Base-by-base conservation (phyloP, 53 echinoderm and acorn worm genomes). In the Zoroaster sp. region DNA sequence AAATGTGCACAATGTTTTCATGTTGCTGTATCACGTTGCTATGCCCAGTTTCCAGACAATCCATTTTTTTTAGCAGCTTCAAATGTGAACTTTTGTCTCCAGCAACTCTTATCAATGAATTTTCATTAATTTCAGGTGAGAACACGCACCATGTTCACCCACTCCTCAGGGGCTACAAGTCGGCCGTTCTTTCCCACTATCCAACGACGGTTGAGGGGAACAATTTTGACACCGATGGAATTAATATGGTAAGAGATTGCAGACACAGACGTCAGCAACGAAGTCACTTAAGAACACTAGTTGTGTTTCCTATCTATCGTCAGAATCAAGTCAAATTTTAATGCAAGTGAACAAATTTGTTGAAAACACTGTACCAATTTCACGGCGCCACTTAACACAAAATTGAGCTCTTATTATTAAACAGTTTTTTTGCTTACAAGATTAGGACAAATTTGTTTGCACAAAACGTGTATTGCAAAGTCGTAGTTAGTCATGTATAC, bases 101-200 rank as follows among this genome's bases (percentile, higher is more conserved):
- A n/a, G n/a, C n/a, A n/a, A n/a, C n/a, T 47, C 14, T 47, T 81
- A 38, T 75, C 8, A 70, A 10, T 91, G 44, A 17, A 52, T 40
- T 72, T 3, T 87, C 35, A 15, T 69, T 77, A 32, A 38, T 88
- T 90, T 9, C 89, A 96, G 96, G 95, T 46, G 96, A 96, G 77
- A 94, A 93, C 88, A 92, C 94, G 41, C 90, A 92, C 59, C 88
- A 96, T 76, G 78, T 96, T 9, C 94, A 94, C 66, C 98, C 98
- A 37, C 87, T 97, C 20, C 95, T 92, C 44, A 83, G 98, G 43
- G 92, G 94, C 28, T 97, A 97, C 74, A 97, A 93, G 72, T 92
- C 92, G 41, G 81, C 93, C 39, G 95, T 92, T 37, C 75, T 97
- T 5, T 55, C 91, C 30, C 98, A 97, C 93, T 97, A 95, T 79